phyloP scores from a whole-genome alignment of 1,140 invertebrate genomes.

The Pseudachorutes palmiensis region DNA sequence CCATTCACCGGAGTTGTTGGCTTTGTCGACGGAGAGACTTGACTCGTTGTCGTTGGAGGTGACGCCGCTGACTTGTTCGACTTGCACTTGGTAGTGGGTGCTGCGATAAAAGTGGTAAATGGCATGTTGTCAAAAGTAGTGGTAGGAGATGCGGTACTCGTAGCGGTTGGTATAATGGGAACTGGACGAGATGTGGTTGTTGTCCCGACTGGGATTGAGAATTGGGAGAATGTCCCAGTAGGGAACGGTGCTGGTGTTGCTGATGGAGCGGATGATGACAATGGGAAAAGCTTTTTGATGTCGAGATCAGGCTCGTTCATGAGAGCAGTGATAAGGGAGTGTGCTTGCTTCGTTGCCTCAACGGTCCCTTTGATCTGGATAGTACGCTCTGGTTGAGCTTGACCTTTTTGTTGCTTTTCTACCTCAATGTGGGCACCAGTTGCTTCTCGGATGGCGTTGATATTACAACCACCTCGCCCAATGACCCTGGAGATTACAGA shows the following conservation, averaged over 20 bases:
- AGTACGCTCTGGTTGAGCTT: conserved; percentile 71
- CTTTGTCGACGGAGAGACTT: conserved; percentile 2
- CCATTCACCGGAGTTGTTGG: background rate
- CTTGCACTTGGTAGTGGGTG: background rate
- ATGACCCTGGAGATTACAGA: conserved; percentile 83
- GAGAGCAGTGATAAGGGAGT: conserved; percentile 71
- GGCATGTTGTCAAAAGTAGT: conserved; percentile 6
- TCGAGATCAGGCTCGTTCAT: conserved; percentile 91
- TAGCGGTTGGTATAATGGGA: background rate
- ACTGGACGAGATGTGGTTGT: conserved; percentile 35
- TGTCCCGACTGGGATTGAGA: conserved; percentile 42
- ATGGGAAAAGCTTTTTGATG: conserved; percentile 68
- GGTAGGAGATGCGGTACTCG: background rate
- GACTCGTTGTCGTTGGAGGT: conserved; percentile 55
- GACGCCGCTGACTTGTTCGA: conserved; percentile 37
- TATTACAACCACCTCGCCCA: conserved; percentile 85
- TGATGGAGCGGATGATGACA: conserved; percentile 50
- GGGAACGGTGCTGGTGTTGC: background rate
- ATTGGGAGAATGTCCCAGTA: background rate
- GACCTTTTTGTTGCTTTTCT: conserved; percentile 87
- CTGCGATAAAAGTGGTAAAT: background rate
- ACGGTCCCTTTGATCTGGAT: conserved; percentile 91
- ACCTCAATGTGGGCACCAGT: conserved; percentile 96
- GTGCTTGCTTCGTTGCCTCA: conserved; percentile 82
- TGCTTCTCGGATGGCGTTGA: conserved; percentile 88